Evolutionary conservation across 2,797 vertebrate genomes (phyloP).

Genomic region (Thaleichthys pacificus): DNA sequence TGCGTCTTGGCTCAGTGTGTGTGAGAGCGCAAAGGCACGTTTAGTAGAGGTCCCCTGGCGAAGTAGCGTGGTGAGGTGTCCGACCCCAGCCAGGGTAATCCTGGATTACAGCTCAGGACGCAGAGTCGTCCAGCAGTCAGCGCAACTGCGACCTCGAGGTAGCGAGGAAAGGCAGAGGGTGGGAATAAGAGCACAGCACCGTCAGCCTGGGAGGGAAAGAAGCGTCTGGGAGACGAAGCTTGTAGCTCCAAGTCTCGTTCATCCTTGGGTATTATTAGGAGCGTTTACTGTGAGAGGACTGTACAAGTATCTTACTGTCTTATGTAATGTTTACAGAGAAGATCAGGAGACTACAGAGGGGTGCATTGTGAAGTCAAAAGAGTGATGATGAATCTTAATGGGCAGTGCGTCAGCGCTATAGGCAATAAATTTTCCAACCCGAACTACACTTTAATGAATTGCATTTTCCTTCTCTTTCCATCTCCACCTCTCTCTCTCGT

Average conservation of each 20-base stretch:
- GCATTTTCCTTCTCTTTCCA: background rate
- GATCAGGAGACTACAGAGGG: background rate
- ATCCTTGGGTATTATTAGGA: no score
- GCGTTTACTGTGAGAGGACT: background rate
- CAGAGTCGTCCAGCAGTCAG: slow-evolving; percentile 63
- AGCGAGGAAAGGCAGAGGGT: slow-evolving; percentile 29
- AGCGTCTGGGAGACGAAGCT: background rate
- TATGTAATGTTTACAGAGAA: no score
- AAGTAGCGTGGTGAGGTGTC: slow-evolving; percentile 44
- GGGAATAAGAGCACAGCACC: slow-evolving; percentile 30
- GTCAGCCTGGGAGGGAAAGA: slow-evolving; percentile 24
- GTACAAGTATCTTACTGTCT: background rate
- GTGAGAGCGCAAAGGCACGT: slow-evolving; percentile 15
- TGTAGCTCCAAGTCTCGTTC: background rate
- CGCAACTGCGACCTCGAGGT: slow-evolving; percentile 39
- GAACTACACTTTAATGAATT: no score
- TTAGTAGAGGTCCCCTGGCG: slow-evolving; percentile 33
- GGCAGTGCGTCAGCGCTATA: background rate
- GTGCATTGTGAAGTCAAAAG: background rate
- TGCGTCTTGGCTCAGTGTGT: slow-evolving; percentile 19
- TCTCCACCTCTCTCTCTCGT: background rate
- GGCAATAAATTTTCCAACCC: background rate
- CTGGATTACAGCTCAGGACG: slow-evolving; percentile 67
- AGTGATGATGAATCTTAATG: background rate
- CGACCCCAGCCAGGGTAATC: slow-evolving; percentile 63